phyloP scores from a whole-genome alignment of 2,797 vertebrate species.

The Pseudochromis fuscus region DNA sequence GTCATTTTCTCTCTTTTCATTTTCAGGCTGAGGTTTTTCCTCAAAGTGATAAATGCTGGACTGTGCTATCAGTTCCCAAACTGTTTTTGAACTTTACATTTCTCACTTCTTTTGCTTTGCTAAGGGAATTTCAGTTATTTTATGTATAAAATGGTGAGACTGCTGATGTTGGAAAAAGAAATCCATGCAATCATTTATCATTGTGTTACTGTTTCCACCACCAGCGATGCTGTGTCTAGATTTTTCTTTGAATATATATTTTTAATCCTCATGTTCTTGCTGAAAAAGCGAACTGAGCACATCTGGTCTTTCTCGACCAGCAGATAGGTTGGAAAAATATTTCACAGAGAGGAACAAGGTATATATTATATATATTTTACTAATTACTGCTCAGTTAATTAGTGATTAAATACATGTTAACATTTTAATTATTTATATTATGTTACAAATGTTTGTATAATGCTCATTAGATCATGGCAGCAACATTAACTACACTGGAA shows the following conservation, averaged over 20 bases:
- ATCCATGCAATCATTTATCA: conserved; percentile 16
- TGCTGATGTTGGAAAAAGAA: conserved; percentile 33
- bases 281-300: not conserved
- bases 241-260: conserved; percentile 19
- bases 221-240: not conserved
- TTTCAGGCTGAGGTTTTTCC: not conserved
- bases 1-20: not conserved
- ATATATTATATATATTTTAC: conserved; percentile 1
- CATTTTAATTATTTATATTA: conserved; percentile 21
- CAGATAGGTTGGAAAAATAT: not conserved
- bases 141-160: conserved; percentile 8
- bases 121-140: conserved; percentile 13
- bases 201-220: not conserved
- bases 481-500: conserved; percentile 10
- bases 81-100: not conserved
- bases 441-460: conserved; percentile 5
- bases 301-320: conserved; percentile 14
- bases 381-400: conserved; percentile 25
- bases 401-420: conserved; percentile 6
- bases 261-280: conserved; percentile 15
- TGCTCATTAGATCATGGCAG: conserved; percentile 11
- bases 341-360: conserved; percentile 7
- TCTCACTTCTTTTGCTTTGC: conserved; percentile 7
- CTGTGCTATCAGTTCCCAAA: not conserved
- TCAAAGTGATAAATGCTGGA: conserved; percentile 14